Conservation (phyloP, 2,113 vertebrate species). For the Labeo catla region DNA sequence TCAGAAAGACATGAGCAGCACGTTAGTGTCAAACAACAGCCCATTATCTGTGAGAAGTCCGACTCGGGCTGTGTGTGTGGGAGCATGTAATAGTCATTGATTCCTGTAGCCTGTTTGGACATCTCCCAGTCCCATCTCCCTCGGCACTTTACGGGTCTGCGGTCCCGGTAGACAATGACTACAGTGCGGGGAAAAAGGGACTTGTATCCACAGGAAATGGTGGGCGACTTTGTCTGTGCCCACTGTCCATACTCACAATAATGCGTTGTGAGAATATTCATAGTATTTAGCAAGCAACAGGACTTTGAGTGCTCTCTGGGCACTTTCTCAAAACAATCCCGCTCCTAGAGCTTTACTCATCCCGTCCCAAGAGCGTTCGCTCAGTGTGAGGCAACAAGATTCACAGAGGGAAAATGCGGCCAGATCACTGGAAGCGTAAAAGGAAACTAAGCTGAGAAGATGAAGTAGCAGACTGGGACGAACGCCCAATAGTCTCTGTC, state of each 20-base stretch:
- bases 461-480: conserved; percentile 72
- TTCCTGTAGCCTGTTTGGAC: conserved; percentile 64
- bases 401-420: conserved; percentile 36
- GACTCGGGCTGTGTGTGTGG: conserved; percentile 73
- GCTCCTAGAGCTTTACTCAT: conserved; percentile 41
- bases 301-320: conserved; percentile 22
- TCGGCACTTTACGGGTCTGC: background rate
- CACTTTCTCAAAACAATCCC: conserved; percentile 45
- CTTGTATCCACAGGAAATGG: background rate
- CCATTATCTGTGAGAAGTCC: conserved; percentile 86
- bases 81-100: conserved; percentile 67
- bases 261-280: background rate
- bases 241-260: background rate
- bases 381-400: conserved; percentile 32
- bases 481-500: conserved; percentile 51
- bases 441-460: conserved; percentile 56
- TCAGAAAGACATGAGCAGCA: conserved; percentile 76
- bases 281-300: background rate
- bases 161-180: conserved; percentile 7
- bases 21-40: conserved; percentile 77
- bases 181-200: background rate
- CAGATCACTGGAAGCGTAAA: conserved; percentile 62
- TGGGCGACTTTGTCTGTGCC: background rate
- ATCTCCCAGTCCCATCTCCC: conserved; percentile 62
- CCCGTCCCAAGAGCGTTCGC: conserved; percentile 11